Conservation (phyloP, 2,797 vertebrate species). For the Siniperca undulata region DNA sequence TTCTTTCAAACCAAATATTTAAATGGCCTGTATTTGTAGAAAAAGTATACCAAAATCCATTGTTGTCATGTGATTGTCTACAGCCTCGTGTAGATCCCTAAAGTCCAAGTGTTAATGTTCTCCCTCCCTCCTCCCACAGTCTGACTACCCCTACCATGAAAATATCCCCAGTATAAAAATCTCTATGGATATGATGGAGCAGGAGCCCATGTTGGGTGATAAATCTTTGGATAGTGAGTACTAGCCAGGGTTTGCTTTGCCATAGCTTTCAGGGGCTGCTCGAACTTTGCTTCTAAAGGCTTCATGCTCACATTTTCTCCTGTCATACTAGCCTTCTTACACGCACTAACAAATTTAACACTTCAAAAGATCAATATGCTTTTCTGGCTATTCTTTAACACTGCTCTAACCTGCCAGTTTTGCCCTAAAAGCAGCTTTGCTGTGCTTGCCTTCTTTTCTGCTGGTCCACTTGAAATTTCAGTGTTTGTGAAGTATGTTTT, state of each 20-base stretch:
- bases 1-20: background rate
- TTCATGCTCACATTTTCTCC: background rate
- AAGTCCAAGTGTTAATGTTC: slow-evolving; percentile 59
- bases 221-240: slow-evolving; percentile 98
- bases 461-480: background rate
- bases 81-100: slow-evolving; percentile 46
- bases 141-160: slow-evolving; percentile 95
- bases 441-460: background rate
- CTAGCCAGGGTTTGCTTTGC: slow-evolving; percentile 52
- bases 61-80: slow-evolving; percentile 34
- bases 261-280: slow-evolving; percentile 2
- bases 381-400: background rate
- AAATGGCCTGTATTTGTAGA: background rate
- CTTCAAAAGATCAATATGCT: background rate
- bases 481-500: background rate
- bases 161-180: slow-evolving; percentile 99
- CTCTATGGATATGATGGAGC: slow-evolving; percentile 98
- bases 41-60: background rate
- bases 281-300: slow-evolving; percentile 28
- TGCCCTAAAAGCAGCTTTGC: slow-evolving; percentile 33
- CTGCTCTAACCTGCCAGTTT: background rate
- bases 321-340: background rate
- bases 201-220: slow-evolving; percentile 95
- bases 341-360: background rate
- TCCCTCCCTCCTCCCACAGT: slow-evolving; percentile 91